These are phyloP conservation scores for Pardalotus punctatus DNA, from an alignment of 2,113 vertebrate genomes.

Conservation along the genomic window DNA sequence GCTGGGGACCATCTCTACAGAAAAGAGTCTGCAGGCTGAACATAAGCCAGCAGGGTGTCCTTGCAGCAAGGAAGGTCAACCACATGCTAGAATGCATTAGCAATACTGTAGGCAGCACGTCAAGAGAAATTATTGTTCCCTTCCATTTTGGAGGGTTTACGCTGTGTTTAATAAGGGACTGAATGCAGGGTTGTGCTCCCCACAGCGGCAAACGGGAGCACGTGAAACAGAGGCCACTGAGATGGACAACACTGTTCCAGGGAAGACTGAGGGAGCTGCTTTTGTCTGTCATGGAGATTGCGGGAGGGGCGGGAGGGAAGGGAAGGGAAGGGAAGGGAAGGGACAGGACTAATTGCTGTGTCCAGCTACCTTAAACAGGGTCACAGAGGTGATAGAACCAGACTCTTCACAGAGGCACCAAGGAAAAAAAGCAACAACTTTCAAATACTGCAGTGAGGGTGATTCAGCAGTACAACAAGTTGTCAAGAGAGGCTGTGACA, in stretches of 20 bases:
- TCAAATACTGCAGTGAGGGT: background rate
- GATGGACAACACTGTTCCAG: background rate
- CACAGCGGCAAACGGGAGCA: background rate
- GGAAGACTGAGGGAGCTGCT: background rate
- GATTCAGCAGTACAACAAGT: background rate
- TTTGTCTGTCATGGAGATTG: background rate
- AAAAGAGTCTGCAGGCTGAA: background rate
- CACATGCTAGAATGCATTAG: background rate
- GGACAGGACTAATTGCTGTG: background rate
- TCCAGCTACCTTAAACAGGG: background rate
- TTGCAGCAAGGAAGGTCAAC: background rate
- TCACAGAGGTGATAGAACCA: background rate
- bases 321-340: background rate
- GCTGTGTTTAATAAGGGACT: background rate
- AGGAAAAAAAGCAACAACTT: background rate
- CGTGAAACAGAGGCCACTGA: background rate
- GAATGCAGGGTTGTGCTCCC: accelerated
- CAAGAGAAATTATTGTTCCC: background rate
- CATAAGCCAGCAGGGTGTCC: background rate
- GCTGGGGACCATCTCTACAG: background rate
- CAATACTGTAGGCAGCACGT: background rate
- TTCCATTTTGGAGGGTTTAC: background rate
- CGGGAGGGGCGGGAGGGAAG: too few relatives aligned
- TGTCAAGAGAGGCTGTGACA: background rate
- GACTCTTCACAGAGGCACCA: background rate